Evolutionary conservation across 2,888 invertebrate genomes (phyloP).

Genomic region (Cephus sareptanus): DNA sequence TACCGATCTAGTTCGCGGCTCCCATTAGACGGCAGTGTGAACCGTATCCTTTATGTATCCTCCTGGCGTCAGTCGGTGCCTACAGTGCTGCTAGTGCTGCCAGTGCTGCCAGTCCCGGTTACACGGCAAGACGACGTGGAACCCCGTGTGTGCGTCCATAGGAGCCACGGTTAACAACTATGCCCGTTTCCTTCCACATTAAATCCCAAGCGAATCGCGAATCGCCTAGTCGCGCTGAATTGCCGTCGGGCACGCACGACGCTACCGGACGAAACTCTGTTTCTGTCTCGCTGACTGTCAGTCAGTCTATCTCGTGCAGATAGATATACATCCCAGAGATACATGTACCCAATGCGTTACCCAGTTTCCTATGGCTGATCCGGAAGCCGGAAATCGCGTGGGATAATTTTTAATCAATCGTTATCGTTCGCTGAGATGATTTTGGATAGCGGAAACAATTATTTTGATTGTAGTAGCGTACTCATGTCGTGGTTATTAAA

Average conservation of each 20-base stretch:
- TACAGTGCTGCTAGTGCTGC: too few relatives aligned
- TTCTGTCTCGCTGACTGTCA: neutral
- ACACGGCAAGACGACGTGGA: constrained; percentile 4
- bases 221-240: constrained; percentile 50
- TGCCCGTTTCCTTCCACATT: constrained; percentile 56
- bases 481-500: too few relatives aligned
- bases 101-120: too few relatives aligned
- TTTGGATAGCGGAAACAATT: too few relatives aligned
- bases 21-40: constrained; percentile 56
- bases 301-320: neutral
- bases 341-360: neutral
- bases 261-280: neutral
- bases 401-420: too few relatives aligned
- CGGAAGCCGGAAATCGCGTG: too few relatives aligned
- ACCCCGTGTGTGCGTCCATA: constrained; percentile 16
- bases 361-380: neutral
- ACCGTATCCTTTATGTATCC: constrained; percentile 51
- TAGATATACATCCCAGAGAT: neutral
- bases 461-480: too few relatives aligned
- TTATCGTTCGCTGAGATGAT: too few relatives aligned
- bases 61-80: constrained; percentile 3
- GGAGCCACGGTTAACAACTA: constrained; percentile 38
- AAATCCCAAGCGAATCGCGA: constrained; percentile 48
- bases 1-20: constrained; percentile 54
- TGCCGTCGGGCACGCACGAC: constrained; percentile 55